Conservation (phyloP, 2,113 vertebrate species). For the Salvator merianae region DNA sequence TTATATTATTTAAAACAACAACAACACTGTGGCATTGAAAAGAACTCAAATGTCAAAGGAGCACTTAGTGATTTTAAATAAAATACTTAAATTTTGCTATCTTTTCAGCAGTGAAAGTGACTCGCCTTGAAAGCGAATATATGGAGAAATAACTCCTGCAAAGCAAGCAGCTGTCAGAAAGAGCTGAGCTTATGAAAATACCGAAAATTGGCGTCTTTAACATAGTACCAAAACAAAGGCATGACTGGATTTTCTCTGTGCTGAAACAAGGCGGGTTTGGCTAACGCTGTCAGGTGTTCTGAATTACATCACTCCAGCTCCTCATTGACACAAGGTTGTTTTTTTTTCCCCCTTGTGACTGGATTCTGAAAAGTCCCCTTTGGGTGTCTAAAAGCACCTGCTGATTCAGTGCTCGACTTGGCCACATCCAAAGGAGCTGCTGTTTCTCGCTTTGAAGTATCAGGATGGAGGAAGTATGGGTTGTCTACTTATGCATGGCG, state of each 20-base stretch:
- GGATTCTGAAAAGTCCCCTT: background rate
- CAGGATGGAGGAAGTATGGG: slow-evolving; percentile 67
- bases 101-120: background rate
- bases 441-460: background rate
- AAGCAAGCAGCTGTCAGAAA: background rate
- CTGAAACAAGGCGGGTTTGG: background rate
- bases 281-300: background rate
- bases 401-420: background rate
- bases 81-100: background rate
- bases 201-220: background rate
- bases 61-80: background rate
- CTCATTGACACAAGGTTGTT: background rate
- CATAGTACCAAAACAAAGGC: background rate
- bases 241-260: no score
- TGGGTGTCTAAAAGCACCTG: background rate
- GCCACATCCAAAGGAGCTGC: background rate
- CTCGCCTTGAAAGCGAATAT: background rate
- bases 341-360: background rate
- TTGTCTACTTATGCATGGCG: slow-evolving; percentile 60
- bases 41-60: background rate
- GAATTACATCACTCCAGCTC: background rate
- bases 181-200: background rate
- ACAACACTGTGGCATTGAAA: background rate
- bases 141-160: background rate
- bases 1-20: background rate